phyloP scores from a whole-genome alignment of 92 coral and sea anemone species.

The Palythoa grandiflora region DNA sequence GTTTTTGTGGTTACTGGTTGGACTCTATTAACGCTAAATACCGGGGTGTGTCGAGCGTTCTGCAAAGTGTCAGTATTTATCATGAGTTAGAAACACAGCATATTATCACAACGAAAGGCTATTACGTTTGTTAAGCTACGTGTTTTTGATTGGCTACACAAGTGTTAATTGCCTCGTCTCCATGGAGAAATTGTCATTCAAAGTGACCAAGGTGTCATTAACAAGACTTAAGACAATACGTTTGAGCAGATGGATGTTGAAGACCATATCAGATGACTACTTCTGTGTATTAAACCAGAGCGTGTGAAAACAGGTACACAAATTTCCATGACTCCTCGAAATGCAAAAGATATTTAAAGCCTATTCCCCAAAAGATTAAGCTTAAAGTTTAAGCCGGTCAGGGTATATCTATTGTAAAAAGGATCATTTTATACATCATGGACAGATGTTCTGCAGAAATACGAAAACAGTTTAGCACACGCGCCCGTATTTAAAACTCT shows the following conservation, averaged over 20 bases:
- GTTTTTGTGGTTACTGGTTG: slow-evolving; percentile 60
- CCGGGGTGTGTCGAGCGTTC: slow-evolving; percentile 96
- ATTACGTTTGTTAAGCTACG: slow-evolving; percentile 91
- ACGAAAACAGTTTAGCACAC: slow-evolving; percentile 53
- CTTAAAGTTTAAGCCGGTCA: slow-evolving; percentile 37
- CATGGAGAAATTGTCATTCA: slow-evolving; percentile 86
- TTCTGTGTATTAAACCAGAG: slow-evolving; percentile 67
- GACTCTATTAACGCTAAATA: slow-evolving; percentile 91
- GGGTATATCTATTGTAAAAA: slow-evolving; percentile 29
- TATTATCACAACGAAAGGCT: slow-evolving; percentile 89
- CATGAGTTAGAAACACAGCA: slow-evolving; percentile 97
- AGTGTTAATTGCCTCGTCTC: slow-evolving; percentile 84
- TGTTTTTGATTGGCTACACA: slow-evolving; percentile 90
- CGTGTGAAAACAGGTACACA: slow-evolving; percentile 71
- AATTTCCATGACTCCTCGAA: slow-evolving; percentile 61
- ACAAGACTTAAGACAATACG: slow-evolving; percentile 79
- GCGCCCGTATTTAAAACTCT: slow-evolving; percentile 16
- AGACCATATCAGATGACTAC: slow-evolving; percentile 82
- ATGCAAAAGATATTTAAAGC: slow-evolving; percentile 56
- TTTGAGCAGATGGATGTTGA: slow-evolving; percentile 80
- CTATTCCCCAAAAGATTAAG: slow-evolving; percentile 51
- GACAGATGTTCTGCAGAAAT: slow-evolving; percentile 82
- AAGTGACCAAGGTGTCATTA: slow-evolving; percentile 83
- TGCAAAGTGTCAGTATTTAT: slow-evolving; percentile 98
- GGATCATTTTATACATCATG: slow-evolving; percentile 67